Evolutionary conservation across 2,888 invertebrate genomes (phyloP).

Genomic region (Agelastica alni): DNA sequence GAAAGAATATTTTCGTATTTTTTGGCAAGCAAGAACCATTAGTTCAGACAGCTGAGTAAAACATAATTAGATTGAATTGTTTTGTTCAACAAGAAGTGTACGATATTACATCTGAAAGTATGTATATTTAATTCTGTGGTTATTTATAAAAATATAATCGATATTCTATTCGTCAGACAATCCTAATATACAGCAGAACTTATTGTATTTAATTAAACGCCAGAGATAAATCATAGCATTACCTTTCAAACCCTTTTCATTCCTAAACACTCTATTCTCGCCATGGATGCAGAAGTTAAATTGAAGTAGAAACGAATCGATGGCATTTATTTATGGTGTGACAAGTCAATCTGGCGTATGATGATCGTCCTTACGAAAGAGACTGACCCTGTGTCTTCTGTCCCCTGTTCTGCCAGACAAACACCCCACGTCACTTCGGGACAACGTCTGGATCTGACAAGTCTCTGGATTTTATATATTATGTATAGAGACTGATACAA

Average conservation of each 20-base stretch:
- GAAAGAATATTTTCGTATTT: background rate
- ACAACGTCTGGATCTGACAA: conserved; percentile 33
- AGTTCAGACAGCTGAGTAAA: background rate
- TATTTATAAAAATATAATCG: too few relatives aligned
- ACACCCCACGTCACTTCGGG: conserved; percentile 27
- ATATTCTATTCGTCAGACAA: too few relatives aligned
- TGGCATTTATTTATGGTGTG: conserved; percentile 34
- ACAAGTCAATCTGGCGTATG: conserved; percentile 41
- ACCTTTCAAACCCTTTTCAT: conserved; percentile 11
- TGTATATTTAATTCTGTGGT: too few relatives aligned
- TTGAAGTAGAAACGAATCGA: conserved; percentile 15
- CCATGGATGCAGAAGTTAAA: conserved; percentile 1
- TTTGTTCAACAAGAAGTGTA: too few relatives aligned
- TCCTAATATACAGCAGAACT: too few relatives aligned
- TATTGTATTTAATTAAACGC: too few relatives aligned
- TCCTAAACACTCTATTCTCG: background rate
- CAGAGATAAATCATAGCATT: conserved; percentile 2
- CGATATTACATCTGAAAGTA: too few relatives aligned
- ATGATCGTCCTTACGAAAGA: conserved; percentile 26
- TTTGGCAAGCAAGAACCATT: background rate
- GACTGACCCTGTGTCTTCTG: conserved; percentile 18
- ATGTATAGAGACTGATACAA: conserved; percentile 32
- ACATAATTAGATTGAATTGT: too few relatives aligned
- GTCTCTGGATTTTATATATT: conserved; percentile 22
- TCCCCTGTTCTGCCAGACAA: background rate